Evolutionary conservation across 2,888 invertebrate species (phyloP).

Genomic region (Eretmocerus hayati): DNA sequence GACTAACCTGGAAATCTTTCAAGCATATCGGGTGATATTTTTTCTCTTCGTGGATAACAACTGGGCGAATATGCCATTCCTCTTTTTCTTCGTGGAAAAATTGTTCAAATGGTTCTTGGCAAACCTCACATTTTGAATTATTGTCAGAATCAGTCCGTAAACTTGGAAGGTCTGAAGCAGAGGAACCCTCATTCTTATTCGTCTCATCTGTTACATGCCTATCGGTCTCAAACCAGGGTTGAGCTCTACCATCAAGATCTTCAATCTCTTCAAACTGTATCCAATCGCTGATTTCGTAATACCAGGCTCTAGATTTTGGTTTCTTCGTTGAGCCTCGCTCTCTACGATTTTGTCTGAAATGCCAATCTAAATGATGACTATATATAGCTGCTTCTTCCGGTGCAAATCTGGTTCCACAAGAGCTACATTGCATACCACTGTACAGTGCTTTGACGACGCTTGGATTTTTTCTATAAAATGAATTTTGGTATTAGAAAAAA

Average conservation of each 20-base stretch:
- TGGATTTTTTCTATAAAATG: slow-evolving; percentile 57
- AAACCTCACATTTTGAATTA: slow-evolving; percentile 13
- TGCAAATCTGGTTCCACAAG: slow-evolving; percentile 90
- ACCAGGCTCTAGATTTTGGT: slow-evolving; percentile 82
- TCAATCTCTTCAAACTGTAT: slow-evolving; percentile 90
- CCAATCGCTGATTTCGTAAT: slow-evolving; percentile 86
- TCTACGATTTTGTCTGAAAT: slow-evolving; percentile 87
- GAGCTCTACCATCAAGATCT: slow-evolving; percentile 74
- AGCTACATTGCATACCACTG: slow-evolving; percentile 91
- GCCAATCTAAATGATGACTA: slow-evolving; percentile 97
- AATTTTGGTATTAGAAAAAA: no score
- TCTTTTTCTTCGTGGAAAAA: slow-evolving; percentile 51
- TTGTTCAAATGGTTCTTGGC: slow-evolving; percentile 19
- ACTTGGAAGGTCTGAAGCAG: neutral
- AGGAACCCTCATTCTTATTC: slow-evolving; percentile 36
- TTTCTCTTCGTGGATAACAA: slow-evolving; percentile 66
- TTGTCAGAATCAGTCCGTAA: slow-evolving; percentile 8
- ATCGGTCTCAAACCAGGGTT: slow-evolving; percentile 81
- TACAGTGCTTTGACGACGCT: slow-evolving; percentile 65
- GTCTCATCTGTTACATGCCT: slow-evolving; percentile 53
- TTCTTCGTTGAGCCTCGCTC: slow-evolving; percentile 79
- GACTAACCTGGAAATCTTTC: slow-evolving; percentile 72
- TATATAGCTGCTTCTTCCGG: slow-evolving; percentile 84
- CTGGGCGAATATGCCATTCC: slow-evolving; percentile 90
- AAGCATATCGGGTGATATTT: slow-evolving; percentile 87